phyloP scores from a whole-genome alignment of 2,113 vertebrate genomes.

The Hoplias malabaricus region DNA sequence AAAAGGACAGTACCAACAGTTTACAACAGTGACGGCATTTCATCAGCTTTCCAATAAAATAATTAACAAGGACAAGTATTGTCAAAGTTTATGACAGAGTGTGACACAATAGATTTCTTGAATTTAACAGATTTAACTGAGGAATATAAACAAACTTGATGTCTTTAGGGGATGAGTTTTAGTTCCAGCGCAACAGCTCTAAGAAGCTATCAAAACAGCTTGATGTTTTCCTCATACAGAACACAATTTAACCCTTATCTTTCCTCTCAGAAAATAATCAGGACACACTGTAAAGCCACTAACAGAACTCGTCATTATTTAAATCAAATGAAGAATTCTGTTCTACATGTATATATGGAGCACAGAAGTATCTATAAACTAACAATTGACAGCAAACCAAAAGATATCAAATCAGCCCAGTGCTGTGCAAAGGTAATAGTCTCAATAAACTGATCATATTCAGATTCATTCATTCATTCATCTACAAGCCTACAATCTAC shows the following conservation, averaged over 20 bases:
- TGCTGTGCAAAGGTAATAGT: no score
- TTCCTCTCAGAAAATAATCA: neutral
- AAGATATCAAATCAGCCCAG: no score
- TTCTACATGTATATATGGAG: no score
- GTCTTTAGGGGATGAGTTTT: neutral
- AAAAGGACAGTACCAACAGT: conserved; percentile 12
- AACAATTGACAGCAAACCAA: no score
- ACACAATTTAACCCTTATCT: neutral
- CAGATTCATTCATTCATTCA: no score
- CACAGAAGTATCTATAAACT: no score
- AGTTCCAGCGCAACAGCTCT: neutral
- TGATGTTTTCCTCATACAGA: neutral
- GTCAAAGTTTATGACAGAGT: neutral
- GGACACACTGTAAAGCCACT: no score
- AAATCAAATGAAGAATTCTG: no score
- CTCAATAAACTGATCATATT: no score
- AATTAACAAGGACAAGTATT: neutral
- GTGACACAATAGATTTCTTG: conserved; percentile 1
- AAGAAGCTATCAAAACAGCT: neutral
- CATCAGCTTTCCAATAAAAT: conserved; percentile 24
- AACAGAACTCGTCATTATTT: no score
- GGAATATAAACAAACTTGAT: neutral
- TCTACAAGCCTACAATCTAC: no score
- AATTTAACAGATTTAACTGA: neutral
- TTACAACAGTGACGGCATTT: neutral